Evolutionary conservation across 1,140 invertebrate species (phyloP).

Genomic region (Papilio aristodemus): DNA sequence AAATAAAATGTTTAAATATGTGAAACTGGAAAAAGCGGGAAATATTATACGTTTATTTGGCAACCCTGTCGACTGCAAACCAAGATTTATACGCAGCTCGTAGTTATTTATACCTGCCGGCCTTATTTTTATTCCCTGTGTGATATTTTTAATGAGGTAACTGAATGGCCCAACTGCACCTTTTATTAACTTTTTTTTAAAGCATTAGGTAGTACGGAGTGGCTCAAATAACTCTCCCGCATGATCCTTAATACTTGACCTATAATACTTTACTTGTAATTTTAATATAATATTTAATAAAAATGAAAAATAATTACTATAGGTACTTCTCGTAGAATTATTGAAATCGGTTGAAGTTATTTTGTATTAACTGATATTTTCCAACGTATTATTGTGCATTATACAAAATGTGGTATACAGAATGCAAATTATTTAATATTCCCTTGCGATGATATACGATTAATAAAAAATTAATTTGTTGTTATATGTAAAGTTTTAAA

Average conservation of each 20-base stretch:
- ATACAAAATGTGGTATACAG: no score
- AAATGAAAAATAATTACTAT: no score
- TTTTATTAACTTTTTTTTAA: constrained; percentile 68
- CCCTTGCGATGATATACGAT: neutral
- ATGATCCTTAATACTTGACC: constrained; percentile 39
- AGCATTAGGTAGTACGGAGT: constrained; percentile 51
- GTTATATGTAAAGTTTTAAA: constrained; percentile 14
- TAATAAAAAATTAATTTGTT: constrained; percentile 1
- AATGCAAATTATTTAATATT: neutral
- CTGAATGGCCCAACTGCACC: constrained; percentile 58
- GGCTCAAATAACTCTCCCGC: constrained; percentile 41
- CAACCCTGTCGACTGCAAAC: constrained; percentile 64
- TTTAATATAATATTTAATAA: no score
- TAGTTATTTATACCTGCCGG: constrained; percentile 68
- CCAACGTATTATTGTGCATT: no score
- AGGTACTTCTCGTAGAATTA: no score
- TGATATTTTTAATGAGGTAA: constrained; percentile 71
- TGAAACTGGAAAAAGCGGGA: constrained; percentile 6
- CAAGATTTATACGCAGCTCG: constrained; percentile 71
- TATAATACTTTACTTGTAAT: constrained; percentile 37
- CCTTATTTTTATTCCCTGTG: constrained; percentile 71
- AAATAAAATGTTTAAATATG: constrained; percentile 12
- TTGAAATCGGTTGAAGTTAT: no score
- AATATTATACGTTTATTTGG: constrained; percentile 36
- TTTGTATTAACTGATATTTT: no score